phyloP scores from a whole-genome alignment of 2,888 invertebrate species.

The Catocala sponsa region DNA sequence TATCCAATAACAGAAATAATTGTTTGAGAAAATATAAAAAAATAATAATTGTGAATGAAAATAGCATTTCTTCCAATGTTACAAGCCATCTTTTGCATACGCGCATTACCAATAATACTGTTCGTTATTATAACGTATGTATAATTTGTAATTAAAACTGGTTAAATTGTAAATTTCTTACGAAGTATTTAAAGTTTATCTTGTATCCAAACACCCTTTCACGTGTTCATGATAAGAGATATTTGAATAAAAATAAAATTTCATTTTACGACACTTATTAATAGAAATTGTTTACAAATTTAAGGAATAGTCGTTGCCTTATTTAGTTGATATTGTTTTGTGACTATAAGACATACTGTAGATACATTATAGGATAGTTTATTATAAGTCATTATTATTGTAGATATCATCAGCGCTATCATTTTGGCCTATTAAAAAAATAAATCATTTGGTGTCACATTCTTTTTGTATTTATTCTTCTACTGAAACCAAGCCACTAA shows the following conservation, averaged over 20 bases:
- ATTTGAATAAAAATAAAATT: slow-evolving; percentile 58
- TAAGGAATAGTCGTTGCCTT: slow-evolving; percentile 87
- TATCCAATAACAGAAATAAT: slow-evolving; percentile 21
- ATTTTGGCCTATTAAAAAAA: slow-evolving; percentile 87
- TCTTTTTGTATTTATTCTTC: slow-evolving; percentile 51
- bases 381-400: slow-evolving; percentile 84
- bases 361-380: slow-evolving; percentile 80
- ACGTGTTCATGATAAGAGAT: slow-evolving; percentile 73
- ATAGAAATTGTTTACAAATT: slow-evolving; percentile 74
- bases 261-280: slow-evolving; percentile 66
- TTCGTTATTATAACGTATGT: slow-evolving; percentile 50
- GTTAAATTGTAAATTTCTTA: slow-evolving; percentile 62
- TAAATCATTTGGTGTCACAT: slow-evolving; percentile 87
- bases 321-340: slow-evolving; percentile 87
- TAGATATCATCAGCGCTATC: slow-evolving; percentile 86
- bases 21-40: slow-evolving; percentile 24
- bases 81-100: slow-evolving; percentile 26
- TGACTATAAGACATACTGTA: slow-evolving; percentile 85
- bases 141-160: slow-evolving; percentile 56
- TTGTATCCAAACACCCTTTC: slow-evolving; percentile 62
- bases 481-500: not conserved
- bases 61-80: slow-evolving; percentile 29
- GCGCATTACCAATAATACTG: slow-evolving; percentile 35
- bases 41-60: slow-evolving; percentile 27
- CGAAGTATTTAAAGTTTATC: slow-evolving; percentile 55